A percentile compares a stretch with the other conserved stretches of the same genome.
These are phyloP conservation scores for Pomatorhinus ruficollis DNA, from an alignment of 2,113 vertebrate species.

Conservation along the genomic window DNA sequence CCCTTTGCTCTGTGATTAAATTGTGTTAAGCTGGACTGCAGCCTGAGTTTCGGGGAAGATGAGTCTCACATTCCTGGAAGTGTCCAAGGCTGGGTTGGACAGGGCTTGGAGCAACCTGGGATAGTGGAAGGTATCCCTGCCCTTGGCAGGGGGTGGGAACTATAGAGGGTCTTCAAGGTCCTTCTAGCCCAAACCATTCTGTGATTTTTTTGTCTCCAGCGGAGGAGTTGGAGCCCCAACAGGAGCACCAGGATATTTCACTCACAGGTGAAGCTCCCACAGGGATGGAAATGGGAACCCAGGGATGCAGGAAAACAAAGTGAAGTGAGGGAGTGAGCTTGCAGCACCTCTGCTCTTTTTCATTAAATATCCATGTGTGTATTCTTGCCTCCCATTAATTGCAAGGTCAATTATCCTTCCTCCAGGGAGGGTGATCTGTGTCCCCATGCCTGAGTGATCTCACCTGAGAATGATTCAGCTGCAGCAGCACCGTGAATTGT, in stretches of 20 bases:
- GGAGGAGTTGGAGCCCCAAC: background rate
- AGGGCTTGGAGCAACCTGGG: background rate
- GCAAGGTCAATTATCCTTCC: background rate
- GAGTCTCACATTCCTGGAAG: background rate
- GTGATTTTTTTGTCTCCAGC: background rate
- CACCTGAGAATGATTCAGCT: background rate
- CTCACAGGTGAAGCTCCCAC: background rate
- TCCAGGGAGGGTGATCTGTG: background rate
- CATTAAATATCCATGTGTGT: background rate
- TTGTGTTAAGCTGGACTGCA: background rate
- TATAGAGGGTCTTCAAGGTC: background rate
- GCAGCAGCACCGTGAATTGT: background rate
- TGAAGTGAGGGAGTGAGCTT: background rate
- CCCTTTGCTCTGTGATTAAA: background rate
- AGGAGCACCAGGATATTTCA: background rate
- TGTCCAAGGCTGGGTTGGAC: background rate
- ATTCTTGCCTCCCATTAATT: background rate
- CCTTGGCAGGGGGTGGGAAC: background rate
- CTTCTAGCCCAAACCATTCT: background rate
- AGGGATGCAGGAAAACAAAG: background rate
- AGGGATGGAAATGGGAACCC: background rate
- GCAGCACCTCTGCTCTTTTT: accelerated
- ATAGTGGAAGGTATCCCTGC: background rate
- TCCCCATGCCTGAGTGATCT: background rate
- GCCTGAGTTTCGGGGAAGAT: background rate